Base-by-base conservation (phyloP, 2,113 vertebrate species). In the Saimiri boliviensis region DNA sequence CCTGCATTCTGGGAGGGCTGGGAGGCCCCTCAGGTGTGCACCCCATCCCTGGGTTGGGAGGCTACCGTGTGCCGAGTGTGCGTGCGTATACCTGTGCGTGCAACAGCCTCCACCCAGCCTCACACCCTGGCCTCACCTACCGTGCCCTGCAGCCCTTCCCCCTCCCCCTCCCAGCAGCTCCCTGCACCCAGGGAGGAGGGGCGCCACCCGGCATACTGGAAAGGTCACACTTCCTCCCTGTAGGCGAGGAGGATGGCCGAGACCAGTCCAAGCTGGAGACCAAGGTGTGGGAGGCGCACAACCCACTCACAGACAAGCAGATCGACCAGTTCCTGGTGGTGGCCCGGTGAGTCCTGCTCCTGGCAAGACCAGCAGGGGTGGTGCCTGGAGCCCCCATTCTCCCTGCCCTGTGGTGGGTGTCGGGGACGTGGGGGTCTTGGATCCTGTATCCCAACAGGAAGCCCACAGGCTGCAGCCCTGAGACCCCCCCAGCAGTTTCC, bases 301-400 rank as follows among this genome's bases (percentile, higher is more conserved):
- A 99, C 94, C 99, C 99, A 0, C 98, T 99, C 86, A 99, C 99
- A 23, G 99, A 99, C 98, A 99, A 99, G 97, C 99, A 99, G 98
- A 99, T 99, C 10, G 99, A 99, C 98, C 99, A 99, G 98, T 99
- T 99, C 97, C 98, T 99, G 83, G 99, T 99, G n/a, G 99, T 99
- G 63, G 99, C 99, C 98, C 99, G 99, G 99, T 99, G 98, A 99
- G 99, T 94, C 6, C 8, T 5, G 6, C 60, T 63, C 25, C 27
- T 0, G 11, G 9, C 70, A 21, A 17, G 66, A 13, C 9, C 32
- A 58, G 2, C 3, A 0, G 23, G 80, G 10, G 32, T 7, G 17
- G 14, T 4, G 30, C 52, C 54, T 73, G 52, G 8, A 23, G n/a
- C 9, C 12, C 4, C 47, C 7, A 0, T 21, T 4, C 87, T 27